Base-by-base conservation (phyloP, 2,888 invertebrate species). In the Diabrotica balteata region DNA sequence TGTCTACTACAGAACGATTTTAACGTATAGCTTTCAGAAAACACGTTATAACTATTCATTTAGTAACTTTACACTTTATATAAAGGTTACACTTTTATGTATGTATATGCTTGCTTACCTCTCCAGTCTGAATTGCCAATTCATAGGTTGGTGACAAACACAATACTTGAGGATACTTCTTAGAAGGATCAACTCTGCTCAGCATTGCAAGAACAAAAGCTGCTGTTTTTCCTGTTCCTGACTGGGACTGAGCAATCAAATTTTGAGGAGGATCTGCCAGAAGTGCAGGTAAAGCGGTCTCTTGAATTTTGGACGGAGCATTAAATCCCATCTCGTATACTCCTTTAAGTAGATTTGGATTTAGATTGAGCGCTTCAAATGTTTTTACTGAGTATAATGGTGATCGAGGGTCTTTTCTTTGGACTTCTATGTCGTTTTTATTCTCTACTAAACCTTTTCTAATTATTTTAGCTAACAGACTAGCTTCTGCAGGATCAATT, bases 161-260 rank as follows among this genome's bases (percentile, higher is more conserved):
- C 22, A 99, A 85, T 10, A 96, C 96, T 88, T 98, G 98, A 22
- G 98, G 95, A 84, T 92, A 92, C 73, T 90, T 88, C 75, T 92
- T 88, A 10, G 86, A 85, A 0, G 92, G 85, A 82, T 98, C 94
- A 4, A 98, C 95, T 79, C 98, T 88, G 79, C 95, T 96, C 51
- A 99, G 85, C 96, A 98, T 97, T 0, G 98, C 97, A 69, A 99
- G 86, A 10, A 97, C 95, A 86, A 99, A 99, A 7, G 99, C 98
- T 47, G 99, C 99, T 2, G 99, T 99, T 87, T 99, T 99, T 55
- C 99, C 99, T 63, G 99, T 99, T 69, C 99, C 99, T 55, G 97
- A 97, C 82, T 99, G 99, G 65, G 97, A 96, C 84, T 99, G 99
- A 4, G 99, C 99, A 78, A 99, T 98, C 91, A 99, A 93, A 85